Evolutionary conservation across 1,140 invertebrate species (phyloP).

Genomic region (Zaprionus lachaisei): DNA sequence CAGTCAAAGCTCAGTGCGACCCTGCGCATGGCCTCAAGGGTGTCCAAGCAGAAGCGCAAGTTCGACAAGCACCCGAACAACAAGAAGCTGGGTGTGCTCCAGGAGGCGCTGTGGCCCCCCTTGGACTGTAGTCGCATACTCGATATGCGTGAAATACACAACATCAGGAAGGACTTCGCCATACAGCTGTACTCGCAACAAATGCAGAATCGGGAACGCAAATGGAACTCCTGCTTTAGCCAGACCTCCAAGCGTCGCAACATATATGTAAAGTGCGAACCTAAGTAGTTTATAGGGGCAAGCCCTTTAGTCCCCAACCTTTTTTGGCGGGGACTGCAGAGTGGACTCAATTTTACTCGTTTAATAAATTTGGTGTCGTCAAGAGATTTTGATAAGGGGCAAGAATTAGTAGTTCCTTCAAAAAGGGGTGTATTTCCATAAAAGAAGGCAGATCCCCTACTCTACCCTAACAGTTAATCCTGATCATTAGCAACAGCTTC

Average conservation of each 20-base stretch:
- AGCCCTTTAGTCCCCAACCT: neutral
- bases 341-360: neutral
- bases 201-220: neutral
- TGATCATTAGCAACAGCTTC: no score
- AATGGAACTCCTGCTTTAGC: neutral
- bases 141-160: neutral
- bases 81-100: no score
- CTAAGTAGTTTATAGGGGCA: neutral
- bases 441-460: fast-evolving
- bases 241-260: neutral
- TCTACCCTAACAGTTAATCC: no score
- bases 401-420: no score
- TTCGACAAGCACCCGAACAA: neutral
- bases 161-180: neutral
- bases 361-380: neutral
- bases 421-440: neutral
- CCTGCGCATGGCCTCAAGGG: neutral
- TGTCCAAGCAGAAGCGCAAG: neutral
- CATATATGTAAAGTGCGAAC: neutral
- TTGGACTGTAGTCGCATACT: neutral
- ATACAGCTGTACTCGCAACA: neutral
- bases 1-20: neutral
- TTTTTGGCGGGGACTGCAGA: neutral
- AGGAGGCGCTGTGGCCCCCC: neutral
- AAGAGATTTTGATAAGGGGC: neutral